Base-by-base conservation (phyloP, 37 sponge, comb jelly and placozoan species). In the Geodia barretti region DNA sequence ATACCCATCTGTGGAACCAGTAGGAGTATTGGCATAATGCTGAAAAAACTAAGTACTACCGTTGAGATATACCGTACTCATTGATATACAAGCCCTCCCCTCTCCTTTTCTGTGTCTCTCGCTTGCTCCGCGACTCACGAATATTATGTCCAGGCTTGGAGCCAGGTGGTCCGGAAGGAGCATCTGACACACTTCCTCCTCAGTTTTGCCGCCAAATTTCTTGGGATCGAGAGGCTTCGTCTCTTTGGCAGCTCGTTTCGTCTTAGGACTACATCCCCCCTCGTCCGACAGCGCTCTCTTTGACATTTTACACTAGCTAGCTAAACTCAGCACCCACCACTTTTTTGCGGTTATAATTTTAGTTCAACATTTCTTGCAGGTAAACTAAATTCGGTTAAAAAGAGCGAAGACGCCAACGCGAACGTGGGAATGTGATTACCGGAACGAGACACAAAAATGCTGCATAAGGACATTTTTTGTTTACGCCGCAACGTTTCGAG, bases 141-240 rank as follows among this genome's bases (percentile, higher is more conserved):
- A 96, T 0, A 96, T 84, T 26, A 96, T 86, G 41, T 89, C 90
- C 59, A 96, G 83, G 62, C 70, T 80, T 1, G 88, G 86, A 66
- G 77, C 81, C 68, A 96, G 75, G 77, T 93, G 91, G 58, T 96
- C 94, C 3, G 97, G 97, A 8, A 96, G 74, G 28, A 82, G 39
- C 26, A 78, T 61, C 59, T 85, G 39, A 78, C 84, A 84, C 28
- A 95, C 89, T 41, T 95, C 89, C 41, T 95, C 95, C 60, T 91
- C 92, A 0, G 95, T 88, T 77, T 74, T 91, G 23, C 95, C 95
- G 1, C 92, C 95, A 80, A 95, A 89, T 40, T 82, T 82, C 66
- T 82, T 82, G 23, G 83, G 58, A 21, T 86, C 82, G 17, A 87
- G 68, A 4, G 72, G 34, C 75, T 92, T 88, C 23, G 63, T 59